Evolutionary conservation across 2,888 invertebrate species (phyloP).

Genomic region (Odontothrips loti): DNA sequence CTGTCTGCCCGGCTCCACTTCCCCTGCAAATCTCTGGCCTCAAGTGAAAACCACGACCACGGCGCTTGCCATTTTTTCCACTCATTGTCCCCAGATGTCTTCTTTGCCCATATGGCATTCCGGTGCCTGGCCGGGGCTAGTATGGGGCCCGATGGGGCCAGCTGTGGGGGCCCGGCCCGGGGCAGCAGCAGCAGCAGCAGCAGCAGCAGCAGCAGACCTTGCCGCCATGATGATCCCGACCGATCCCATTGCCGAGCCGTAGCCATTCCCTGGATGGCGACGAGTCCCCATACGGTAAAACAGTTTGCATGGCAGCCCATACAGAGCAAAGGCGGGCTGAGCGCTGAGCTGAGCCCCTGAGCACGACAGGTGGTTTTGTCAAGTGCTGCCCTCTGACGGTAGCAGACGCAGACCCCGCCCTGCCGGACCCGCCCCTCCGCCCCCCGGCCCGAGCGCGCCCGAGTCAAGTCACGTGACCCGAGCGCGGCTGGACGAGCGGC

Average conservation of each 20-base stretch:
- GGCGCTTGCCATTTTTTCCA: too few species aligned
- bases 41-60: too few species aligned
- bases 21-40: too few species aligned
- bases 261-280: neutral
- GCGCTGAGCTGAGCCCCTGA: neutral
- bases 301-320: neutral
- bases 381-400: conserved; percentile 4
- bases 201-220: neutral
- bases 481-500: neutral
- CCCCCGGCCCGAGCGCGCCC: neutral
- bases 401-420: too few species aligned
- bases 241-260: neutral
- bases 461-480: neutral
- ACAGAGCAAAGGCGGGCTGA: neutral
- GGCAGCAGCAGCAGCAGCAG: too few species aligned
- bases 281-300: neutral
- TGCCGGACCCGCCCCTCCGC: neutral
- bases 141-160: too few species aligned
- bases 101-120: too few species aligned
- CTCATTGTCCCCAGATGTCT: too few species aligned
- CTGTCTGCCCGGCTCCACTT: too few species aligned
- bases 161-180: too few species aligned
- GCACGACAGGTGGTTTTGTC: conserved; percentile 18
- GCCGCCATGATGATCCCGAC: neutral
- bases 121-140: too few species aligned